Evolutionary conservation across 92 coral and sea anemone genomes (phyloP), one percentile per base, ranked within the genome.

Genomic region (Umimayanthus chanpuru): DNA sequence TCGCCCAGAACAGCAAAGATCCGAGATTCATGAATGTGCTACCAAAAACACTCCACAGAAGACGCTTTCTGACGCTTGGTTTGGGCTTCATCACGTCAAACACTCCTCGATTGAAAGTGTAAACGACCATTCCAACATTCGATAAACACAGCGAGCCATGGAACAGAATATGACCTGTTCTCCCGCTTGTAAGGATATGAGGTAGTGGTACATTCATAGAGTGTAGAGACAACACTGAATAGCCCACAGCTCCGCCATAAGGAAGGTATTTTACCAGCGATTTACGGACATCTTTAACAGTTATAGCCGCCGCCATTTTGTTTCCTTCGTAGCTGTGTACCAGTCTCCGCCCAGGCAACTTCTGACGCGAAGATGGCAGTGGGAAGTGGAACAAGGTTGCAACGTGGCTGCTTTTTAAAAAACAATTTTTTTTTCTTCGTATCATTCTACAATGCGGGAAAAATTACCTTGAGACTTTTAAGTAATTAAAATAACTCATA

Each of bases 1-100:
- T 96, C 30, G 99, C 98, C 99, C 99, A 97, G 32, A 93, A 93
- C 77, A 97, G 87, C 32, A 97, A 85, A 12, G 99, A 97, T 41
- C 98, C 96, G 67, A 97, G 91, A 89, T 97, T 97, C 92, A 97
- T 93, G 86, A 95, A 76, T 80, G 91, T 88, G 8, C 95, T 92
- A 1, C 99, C 99, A 88, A 95, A 97, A 10, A 91, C 21, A 67
- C 99, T 95, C 94, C 98, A 97, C 39, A 97, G 80, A 71, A 95
- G 80, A 21, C 97, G 96, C 86, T 92, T 96, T 49, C 88, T 72
- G 26, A 38, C n/a, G 16, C 98, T 91, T n/a, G 93, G 95, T 83
- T 83, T 83, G 43, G 87, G 87, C 43, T 84, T 79, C 74, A 95
- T 88, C 9, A 95, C 89, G 71, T 90, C 91, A 50, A 94, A 90